phyloP scores from a whole-genome alignment of 23 tunicate genomes.

The Clavelina lepadiformis region DNA sequence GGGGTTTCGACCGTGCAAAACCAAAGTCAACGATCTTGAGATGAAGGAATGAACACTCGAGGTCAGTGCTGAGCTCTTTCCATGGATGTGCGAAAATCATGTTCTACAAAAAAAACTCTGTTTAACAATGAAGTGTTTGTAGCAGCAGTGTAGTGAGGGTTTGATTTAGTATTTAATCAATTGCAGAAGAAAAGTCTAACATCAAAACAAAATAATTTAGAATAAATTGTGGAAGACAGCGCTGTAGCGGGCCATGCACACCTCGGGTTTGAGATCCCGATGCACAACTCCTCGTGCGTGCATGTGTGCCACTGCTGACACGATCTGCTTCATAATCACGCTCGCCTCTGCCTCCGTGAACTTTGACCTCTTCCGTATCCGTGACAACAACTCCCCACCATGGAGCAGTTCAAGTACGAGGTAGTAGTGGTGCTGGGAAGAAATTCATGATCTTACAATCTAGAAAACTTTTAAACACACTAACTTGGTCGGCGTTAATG shows the following conservation, averaged over 20 bases:
- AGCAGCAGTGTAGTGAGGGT: too few relatives aligned
- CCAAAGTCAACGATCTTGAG: conserved; percentile 90
- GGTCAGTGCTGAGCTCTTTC: conserved; percentile 8
- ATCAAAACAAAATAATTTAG: too few relatives aligned
- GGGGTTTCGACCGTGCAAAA: conserved; percentile 52
- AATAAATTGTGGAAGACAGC: too few relatives aligned
- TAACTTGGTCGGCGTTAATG: too few relatives aligned
- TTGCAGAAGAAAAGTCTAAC: too few relatives aligned
- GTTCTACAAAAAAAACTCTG: too few relatives aligned
- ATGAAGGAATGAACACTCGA: conserved; percentile 17
- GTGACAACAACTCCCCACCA: conserved; percentile 81
- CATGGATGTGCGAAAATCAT: conserved; percentile 45
- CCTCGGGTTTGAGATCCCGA: conserved; percentile 94
- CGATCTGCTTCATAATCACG: conserved; percentile 65
- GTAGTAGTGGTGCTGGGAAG: conserved; percentile 70
- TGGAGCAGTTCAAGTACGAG: conserved; percentile 72
- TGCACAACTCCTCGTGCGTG: conserved; percentile 77
- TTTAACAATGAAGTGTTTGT: too few relatives aligned
- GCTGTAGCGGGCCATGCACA: conserved; percentile 1
- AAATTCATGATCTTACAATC: conserved; percentile 1
- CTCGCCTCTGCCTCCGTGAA: conserved; percentile 86
- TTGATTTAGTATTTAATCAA: too few relatives aligned
- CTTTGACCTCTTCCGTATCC: conserved; percentile 57
- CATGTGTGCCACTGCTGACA: conserved; percentile 82
- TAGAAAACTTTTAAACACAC: not conserved